These are phyloP conservation scores for Formica selysi DNA, from an alignment of 1,140 invertebrate species.

Conservation along the genomic window DNA sequence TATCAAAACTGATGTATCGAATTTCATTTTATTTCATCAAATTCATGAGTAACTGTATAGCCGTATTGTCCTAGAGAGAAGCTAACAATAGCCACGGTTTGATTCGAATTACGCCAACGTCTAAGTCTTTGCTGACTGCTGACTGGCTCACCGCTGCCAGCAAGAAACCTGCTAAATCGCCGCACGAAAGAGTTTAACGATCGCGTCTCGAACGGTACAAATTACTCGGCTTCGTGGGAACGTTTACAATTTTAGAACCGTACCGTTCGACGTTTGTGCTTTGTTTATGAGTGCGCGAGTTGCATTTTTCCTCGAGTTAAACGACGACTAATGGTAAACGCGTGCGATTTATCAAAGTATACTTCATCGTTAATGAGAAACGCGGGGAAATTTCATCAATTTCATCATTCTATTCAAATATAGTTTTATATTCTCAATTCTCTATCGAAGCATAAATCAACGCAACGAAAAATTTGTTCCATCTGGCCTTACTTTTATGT, in stretches of 20 bases:
- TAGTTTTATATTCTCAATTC: neutral
- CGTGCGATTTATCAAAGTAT: conserved; percentile 39
- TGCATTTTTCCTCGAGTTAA: conserved; percentile 24
- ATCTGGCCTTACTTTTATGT: neutral
- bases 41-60: neutral
- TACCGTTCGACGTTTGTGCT: conserved; percentile 14
- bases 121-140: conserved; percentile 14
- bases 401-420: neutral
- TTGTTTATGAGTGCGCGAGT: conserved; percentile 44
- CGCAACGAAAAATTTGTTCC: neutral
- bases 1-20: neutral
- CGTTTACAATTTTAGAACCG: conserved; percentile 63
- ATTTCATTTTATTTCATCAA: neutral
- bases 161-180: conserved; percentile 68
- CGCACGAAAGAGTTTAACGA: conserved; percentile 67
- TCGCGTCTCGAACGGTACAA: conserved; percentile 68
- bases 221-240: conserved; percentile 69
- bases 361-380: conserved; percentile 22
- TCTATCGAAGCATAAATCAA: neutral
- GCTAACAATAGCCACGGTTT: conserved; percentile 26
- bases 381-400: conserved; percentile 3
- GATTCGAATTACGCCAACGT: conserved; percentile 47
- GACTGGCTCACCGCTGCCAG: conserved; percentile 19
- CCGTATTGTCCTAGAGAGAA: conserved; percentile 3
- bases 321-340: conserved; percentile 32